Base-by-base conservation (phyloP, 1,140 invertebrate species). In the Hestina assimilis region DNA sequence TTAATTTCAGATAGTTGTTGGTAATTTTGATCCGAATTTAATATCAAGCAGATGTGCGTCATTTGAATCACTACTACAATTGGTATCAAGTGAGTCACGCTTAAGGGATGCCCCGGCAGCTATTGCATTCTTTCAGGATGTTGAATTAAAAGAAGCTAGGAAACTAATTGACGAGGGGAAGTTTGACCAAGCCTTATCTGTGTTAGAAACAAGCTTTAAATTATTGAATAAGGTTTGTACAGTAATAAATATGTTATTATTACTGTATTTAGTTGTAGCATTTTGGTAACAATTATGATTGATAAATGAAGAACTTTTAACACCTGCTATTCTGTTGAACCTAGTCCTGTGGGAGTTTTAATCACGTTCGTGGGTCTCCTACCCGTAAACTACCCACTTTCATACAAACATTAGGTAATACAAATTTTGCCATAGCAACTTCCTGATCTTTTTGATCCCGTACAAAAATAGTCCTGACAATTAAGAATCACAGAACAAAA, bases 1-100 rank as follows among this genome's bases (percentile, higher is more conserved):
- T 67, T 80, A 70, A 35, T 62, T 61, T 15, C 73, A 90, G 88
- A 88, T 92, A 53, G 69, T 95, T 6, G 81, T 94, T 40, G 94
- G 94, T 1, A 96, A 96, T 79, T 96, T 95, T 78, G 92, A 92
- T 29, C 89, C 92, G 17, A 92, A 91, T 59, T 87, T 95, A 23
- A 95, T 96, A 64, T 91, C 91, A 5, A 87, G 89, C 35, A 89
- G 95, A 72, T 93, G 93, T 76, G 76, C 89, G 6, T 92, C 91
- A n/a, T 96, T 96, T 89, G 93, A 95, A 67, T 82, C 85, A 54
- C 89, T 95, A 21, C 75, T 95, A 14, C 89, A 90, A 19, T 89
- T 93, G 65, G 79, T 95, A 24, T 89, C 90, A 5, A 86, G 80
- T 38, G 84, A 92, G 29, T 82, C 89, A 46, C 89, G 90, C 31